Evolutionary conservation across 2,113 vertebrate genomes (phyloP), one percentile per base, ranked within the genome.

Genomic region (Ictalurus furcatus): DNA sequence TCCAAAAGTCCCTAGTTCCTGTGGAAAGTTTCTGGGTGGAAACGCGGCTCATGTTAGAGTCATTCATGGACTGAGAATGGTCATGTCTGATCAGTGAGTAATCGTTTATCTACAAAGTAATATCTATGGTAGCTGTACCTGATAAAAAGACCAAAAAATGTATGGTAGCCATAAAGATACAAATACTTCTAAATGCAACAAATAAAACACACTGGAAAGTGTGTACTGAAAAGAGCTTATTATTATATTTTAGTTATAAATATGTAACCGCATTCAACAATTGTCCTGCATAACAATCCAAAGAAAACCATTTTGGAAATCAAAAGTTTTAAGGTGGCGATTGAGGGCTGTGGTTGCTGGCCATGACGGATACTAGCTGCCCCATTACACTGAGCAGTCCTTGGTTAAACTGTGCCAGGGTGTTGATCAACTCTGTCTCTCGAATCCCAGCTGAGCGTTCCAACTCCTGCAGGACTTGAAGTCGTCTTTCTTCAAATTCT

Each of bases 341-440:
- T 40, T 84, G 81, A 28, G 56, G 58, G 59, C 37, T 61, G 58
- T 84, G 81, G 23, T 84, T 84, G 34, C 21, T 44, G 58, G 81
- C 81, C 34, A 84, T 84, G 81, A 63, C 81, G 5, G 81, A 63
- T 13, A 84, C 81, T 16, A 84, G 81, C 23, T 84, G 81, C 34
- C 81, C 81, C 58, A 84, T 63, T 44, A 84, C 81, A 16, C 34
- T 84, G 12, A 84, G 81, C 28, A 84, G 81, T 63, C 81, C 81
- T 84, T 84, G 81, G 81, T 84, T 84, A 84, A 84, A 84, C 81
- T 84, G 81, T 63, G 81, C 37, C 58, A 84, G 12, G 12, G 81
- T 84, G 81, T 63, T 84, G 37, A 84, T 84, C 23, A 84, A 28
- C 81, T 84, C 81, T 28, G 81, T 59, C 81, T 84, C 81, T 0